A percentile compares a stretch with the other conserved stretches of the same genome.
phyloP scores from a whole-genome alignment of 2,797 vertebrate species.

The Urocyon cinereoargenteus region DNA sequence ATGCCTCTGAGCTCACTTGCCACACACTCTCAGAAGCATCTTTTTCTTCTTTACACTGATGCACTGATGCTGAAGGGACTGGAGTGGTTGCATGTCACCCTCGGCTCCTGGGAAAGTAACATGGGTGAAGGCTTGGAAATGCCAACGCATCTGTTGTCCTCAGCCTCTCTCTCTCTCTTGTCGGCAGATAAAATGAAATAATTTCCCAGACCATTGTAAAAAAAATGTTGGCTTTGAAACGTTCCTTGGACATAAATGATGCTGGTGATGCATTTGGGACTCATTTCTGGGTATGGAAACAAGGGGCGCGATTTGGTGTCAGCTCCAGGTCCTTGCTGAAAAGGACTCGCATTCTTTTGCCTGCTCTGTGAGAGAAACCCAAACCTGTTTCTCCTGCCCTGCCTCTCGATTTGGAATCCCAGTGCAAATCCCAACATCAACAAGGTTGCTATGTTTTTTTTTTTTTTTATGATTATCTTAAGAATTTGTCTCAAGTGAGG shows the following conservation, averaged over 20 bases:
- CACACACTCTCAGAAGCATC: not conserved
- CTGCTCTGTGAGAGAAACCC: not conserved
- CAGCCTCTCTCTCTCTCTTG: not conserved
- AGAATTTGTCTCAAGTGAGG: slow-evolving; percentile 75
- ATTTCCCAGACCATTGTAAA: not conserved
- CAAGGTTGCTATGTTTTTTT: slow-evolving; percentile 65
- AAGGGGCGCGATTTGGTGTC: too few species aligned
- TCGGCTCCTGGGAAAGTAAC: not conserved
- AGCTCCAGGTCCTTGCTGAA: not conserved
- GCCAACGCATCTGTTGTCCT: not conserved
- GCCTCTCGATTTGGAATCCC: not conserved
- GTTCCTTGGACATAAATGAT: not conserved
- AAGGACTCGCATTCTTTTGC: not conserved
- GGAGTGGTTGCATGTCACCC: not conserved
- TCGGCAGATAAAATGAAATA: not conserved
- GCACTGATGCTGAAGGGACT: not conserved
- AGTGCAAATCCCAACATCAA: slow-evolving; percentile 48
- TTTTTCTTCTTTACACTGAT: not conserved
- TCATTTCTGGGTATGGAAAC: not conserved
- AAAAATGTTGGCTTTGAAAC: not conserved
- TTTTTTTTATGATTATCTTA: slow-evolving; percentile 70
- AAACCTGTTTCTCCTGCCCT: slow-evolving; percentile 54
- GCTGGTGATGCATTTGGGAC: not conserved
- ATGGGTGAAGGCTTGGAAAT: not conserved
- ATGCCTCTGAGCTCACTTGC: too few species aligned